A percentile compares a stretch with the other conserved stretches of the same genome.
phyloP scores from a whole-genome alignment of 2,797 vertebrate species.

The Protonibea diacanthus region DNA sequence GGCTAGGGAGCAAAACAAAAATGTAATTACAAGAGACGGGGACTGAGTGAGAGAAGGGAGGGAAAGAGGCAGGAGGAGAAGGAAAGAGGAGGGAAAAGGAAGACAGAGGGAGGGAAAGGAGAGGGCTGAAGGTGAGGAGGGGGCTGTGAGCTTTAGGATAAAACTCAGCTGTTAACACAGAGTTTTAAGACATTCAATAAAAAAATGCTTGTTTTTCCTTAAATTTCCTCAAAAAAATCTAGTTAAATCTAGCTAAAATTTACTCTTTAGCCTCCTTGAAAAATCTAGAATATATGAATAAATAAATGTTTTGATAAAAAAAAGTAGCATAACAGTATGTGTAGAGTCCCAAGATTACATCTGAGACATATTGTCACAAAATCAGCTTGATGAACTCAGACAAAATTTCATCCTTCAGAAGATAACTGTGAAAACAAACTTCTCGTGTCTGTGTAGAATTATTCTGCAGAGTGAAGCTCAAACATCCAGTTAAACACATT shows the following conservation, averaged over 20 bases:
- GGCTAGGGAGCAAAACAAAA: constrained; percentile 25
- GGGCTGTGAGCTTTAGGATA: constrained; percentile 6
- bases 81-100: constrained; percentile 71
- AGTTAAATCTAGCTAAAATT: neutral
- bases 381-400: neutral
- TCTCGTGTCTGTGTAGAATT: neutral
- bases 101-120: constrained; percentile 51
- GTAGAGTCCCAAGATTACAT: neutral
- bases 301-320: neutral
- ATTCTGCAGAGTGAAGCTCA: neutral
- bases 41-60: constrained; percentile 26
- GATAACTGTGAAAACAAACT: neutral
- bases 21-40: constrained; percentile 28
- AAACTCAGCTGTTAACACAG: constrained; percentile 34
- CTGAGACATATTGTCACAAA: neutral
- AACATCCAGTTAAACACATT: neutral
- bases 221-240: neutral
- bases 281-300: neutral
- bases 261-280: neutral
- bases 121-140: constrained; percentile 23
- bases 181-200: neutral
- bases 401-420: neutral
- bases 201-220: neutral
- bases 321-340: neutral
- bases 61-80: constrained; percentile 41